Evolutionary conservation across 2,113 vertebrate genomes (phyloP).

Genomic region (Rhegmatorhina hoffmannsi): DNA sequence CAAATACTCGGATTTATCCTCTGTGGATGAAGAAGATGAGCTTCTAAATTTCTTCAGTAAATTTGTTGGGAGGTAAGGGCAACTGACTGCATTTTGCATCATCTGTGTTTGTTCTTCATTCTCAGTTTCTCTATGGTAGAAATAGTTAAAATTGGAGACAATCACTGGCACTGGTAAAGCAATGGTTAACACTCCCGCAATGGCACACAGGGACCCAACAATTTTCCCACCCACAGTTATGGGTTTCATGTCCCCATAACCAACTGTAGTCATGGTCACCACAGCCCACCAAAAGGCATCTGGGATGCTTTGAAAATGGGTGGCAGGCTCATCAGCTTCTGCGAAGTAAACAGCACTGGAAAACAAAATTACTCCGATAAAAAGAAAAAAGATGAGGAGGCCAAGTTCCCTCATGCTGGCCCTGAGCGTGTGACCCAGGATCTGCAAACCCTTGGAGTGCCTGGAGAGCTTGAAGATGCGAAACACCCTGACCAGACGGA

Average conservation of each 20-base stretch:
- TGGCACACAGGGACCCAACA: slow-evolving; percentile 97
- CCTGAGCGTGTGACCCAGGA: slow-evolving; percentile 94
- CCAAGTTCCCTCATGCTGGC: slow-evolving; percentile 98
- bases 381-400: slow-evolving; percentile 97
- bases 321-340: slow-evolving; percentile 93
- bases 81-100: slow-evolving; percentile 88
- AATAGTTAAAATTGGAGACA: slow-evolving; percentile 99
- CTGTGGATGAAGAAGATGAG: slow-evolving; percentile 90
- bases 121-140: slow-evolving; percentile 97
- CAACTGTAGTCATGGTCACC: slow-evolving; percentile 99
- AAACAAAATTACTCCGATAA: slow-evolving; percentile 98
- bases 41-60: slow-evolving; percentile 92
- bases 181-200: slow-evolving; percentile 97
- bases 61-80: slow-evolving; percentile 89
- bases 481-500: slow-evolving; percentile 95
- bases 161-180: slow-evolving; percentile 98
- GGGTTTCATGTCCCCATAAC: slow-evolving; percentile 99
- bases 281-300: slow-evolving; percentile 99
- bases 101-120: slow-evolving; percentile 89
- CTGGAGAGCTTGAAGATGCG: slow-evolving; percentile 98
- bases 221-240: slow-evolving; percentile 98
- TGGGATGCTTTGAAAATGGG: slow-evolving; percentile 98
- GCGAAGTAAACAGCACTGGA: slow-evolving; percentile 99
- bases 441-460: slow-evolving; percentile 98
- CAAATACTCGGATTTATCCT: slow-evolving; percentile 96